Base-by-base conservation (phyloP, 2,113 vertebrate species). In the Rattus rattus region DNA sequence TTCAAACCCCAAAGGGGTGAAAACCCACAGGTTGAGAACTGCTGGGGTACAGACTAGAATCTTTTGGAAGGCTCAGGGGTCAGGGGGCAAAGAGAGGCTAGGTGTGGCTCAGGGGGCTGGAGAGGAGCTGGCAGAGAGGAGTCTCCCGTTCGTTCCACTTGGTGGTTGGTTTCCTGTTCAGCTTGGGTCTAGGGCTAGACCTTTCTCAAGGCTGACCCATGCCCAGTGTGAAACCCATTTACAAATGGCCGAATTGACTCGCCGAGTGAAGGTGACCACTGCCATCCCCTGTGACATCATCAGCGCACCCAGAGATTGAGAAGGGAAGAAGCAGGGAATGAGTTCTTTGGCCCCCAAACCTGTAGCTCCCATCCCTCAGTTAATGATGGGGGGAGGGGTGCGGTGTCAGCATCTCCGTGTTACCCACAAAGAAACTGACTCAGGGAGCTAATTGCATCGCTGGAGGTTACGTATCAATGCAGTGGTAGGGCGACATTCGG, bases 201-300 rank as follows among this genome's bases (percentile, higher is more conserved):
- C 59, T 49, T 54, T 33, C 56, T 28, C 72, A 63, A 86, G 43
- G 43, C 52, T 87, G 88, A 33, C 47, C 24, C 56, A 1, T 2
- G 13, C 2, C 52, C 83, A 43, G n/a, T 0, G 2, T 43, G 33
- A 81, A 49, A 79, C 43, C 59, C 73, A 63, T 59, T 52, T 10
- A 79, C 83, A 59, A 77, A 52, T 3, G 72, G 19, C 14, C 67
- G 39, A 7, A 39, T 6, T 5, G 14, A 47, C 24, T 69, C 49
- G 52, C 33, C 26, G 22, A 76, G 24, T 28, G 39, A 36, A 28
- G 39, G n/a, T 28, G 20, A 33, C 13, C 17, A 17, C 36, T 39
- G 12, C 56, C 4, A 14, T 43, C 13, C 33, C 10, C n/a, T 11
- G 6, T 8, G 19, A 24, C 5, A 0, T 24, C 52, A 6, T 47